Evolutionary conservation across 2,888 invertebrate genomes (phyloP).

Genomic region (Harpagoxenus sublaevis): DNA sequence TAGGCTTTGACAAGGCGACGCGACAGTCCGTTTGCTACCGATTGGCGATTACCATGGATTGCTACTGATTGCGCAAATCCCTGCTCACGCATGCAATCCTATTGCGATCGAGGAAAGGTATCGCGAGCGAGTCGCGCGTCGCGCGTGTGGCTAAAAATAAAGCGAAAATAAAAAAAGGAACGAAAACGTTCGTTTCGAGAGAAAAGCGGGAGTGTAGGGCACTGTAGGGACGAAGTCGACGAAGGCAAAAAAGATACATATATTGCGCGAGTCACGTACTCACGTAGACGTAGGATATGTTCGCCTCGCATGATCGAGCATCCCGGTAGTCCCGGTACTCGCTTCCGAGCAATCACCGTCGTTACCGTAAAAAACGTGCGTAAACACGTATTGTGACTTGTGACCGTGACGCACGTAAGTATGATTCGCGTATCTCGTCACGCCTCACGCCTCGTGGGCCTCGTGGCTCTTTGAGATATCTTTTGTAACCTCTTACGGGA

Average conservation of each 20-base stretch:
- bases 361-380: neutral
- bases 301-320: neutral
- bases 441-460: neutral
- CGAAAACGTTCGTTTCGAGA: neutral
- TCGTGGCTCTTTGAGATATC: neutral
- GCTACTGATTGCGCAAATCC: constrained; percentile 37
- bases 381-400: too few relatives aligned
- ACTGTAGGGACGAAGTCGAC: too few relatives aligned
- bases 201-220: too few relatives aligned
- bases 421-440: neutral
- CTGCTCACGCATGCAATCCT: neutral
- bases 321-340: neutral
- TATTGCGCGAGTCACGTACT: neutral
- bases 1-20: neutral
- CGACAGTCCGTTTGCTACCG: neutral
- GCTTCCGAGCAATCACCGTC: too few relatives aligned
- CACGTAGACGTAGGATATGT: neutral
- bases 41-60: neutral
- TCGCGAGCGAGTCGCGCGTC: neutral
- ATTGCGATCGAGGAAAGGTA: neutral
- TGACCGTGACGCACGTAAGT: too few relatives aligned
- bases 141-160: neutral
- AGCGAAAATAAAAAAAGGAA: neutral
- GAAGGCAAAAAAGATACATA: neutral
- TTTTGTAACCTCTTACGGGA: neutral